Evolutionary conservation across 2,113 vertebrate species (phyloP), one percentile per base, ranked within the genome.

Genomic region (Piaya cayana): DNA sequence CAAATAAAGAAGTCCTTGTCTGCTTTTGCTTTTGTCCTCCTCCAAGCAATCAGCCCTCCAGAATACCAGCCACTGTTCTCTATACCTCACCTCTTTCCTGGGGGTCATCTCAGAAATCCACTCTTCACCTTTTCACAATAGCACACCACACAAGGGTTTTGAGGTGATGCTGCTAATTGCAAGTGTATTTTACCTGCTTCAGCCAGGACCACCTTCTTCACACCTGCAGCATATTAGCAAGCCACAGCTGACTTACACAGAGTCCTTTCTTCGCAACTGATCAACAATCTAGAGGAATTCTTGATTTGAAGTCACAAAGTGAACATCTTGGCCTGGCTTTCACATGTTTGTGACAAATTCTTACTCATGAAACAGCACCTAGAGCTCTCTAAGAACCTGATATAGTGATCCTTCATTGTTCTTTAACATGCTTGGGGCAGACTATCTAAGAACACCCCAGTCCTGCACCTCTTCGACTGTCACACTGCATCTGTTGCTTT

Each of bases 11-110:
- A 30, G 39, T 4, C 34, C 15, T 30, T 80, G 79, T 59, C 59
- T 76, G 64, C 37, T 36, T 72, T 80, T 30, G 18, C 19, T 9
- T 71, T 8, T 47, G 59, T 79, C 20, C 5, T 88, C 23, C 52
- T 36, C 15, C 4, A 7, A 72, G 14, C 26, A 60, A 49, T 2
- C 27, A 45, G 4, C 11, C 25, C 27, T 81, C 77, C 30, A 1
- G 8, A 65, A 7, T 2, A 0, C 25, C 39, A 65, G 4, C 12
- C 5, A 2, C 8, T 1, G 1, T 5, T 14, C 13, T 13, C 49
- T 8, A 1, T 13, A 63, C 6, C 17, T 19, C 43, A 45, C 18
- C 43, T 45, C 15, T 45, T 45, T 19, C 43, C 27, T 25, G 42
- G 3, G 5, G 6, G 6, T 3, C 18, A 63, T 5, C 36, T 32